These are phyloP conservation scores for Zaprionus lachaisei DNA, from an alignment of 1,140 invertebrate genomes.

Conservation along the genomic window DNA sequence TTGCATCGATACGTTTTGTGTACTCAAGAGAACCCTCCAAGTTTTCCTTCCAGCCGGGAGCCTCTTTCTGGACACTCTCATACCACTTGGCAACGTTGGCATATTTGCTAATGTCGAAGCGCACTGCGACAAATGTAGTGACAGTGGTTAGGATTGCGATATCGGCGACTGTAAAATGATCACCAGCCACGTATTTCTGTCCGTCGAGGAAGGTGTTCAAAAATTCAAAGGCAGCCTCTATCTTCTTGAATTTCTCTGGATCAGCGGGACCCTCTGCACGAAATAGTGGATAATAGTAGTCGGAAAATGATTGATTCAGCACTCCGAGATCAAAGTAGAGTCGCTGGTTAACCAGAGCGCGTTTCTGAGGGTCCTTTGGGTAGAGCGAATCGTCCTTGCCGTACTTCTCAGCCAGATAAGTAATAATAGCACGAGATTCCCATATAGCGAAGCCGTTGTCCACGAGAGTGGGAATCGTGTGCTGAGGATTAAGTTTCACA, in stretches of 20 bases:
- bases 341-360: conserved; percentile 89
- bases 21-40: conserved; percentile 84
- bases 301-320: conserved; percentile 87
- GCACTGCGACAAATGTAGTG: conserved; percentile 87
- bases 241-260: conserved; percentile 87
- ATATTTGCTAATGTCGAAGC: conserved; percentile 88
- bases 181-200: conserved; percentile 88
- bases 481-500: conserved; percentile 86
- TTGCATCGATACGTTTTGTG: conserved; percentile 14
- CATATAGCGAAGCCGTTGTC: conserved; percentile 88
- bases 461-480: conserved; percentile 88
- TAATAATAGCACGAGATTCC: conserved; percentile 90
- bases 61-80: conserved; percentile 87
- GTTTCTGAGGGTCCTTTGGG: conserved; percentile 87
- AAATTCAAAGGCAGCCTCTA: conserved; percentile 87
- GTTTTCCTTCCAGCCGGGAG: conserved; percentile 90
- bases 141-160: conserved; percentile 86
- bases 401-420: conserved; percentile 86
- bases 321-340: conserved; percentile 90
- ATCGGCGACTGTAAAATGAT: conserved; percentile 90
- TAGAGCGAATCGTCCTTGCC: conserved; percentile 85
- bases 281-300: conserved; percentile 89
- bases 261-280: conserved; percentile 86
- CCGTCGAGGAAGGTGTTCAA: conserved; percentile 88
- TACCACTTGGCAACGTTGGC: conserved; percentile 89